phyloP scores from a whole-genome alignment of 2,797 vertebrate species.

The Sphenodon punctatus region DNA sequence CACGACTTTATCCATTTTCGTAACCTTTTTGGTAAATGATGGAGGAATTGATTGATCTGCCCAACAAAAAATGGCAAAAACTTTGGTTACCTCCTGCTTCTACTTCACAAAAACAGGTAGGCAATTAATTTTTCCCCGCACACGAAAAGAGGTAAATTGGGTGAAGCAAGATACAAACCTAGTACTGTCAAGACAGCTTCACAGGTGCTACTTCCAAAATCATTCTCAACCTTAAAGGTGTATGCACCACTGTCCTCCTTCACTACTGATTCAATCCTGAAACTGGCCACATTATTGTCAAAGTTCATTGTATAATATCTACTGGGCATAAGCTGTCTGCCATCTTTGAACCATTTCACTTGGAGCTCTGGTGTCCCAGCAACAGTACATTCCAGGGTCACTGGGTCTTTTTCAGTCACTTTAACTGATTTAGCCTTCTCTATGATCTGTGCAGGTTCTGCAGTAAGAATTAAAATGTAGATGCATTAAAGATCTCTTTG shows the following conservation, averaged over 20 bases:
- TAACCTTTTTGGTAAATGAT: constrained; percentile 91
- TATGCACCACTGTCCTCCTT: constrained; percentile 91
- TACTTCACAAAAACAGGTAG: background rate
- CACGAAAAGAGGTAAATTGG: background rate
- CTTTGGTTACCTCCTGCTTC: constrained; percentile 36
- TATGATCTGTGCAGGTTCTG: constrained; percentile 93
- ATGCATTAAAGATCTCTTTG: constrained; percentile 21
- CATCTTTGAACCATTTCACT: constrained; percentile 93
- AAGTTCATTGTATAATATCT: constrained; percentile 93
- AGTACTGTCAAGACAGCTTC: constrained; percentile 88
- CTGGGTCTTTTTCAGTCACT: constrained; percentile 91
- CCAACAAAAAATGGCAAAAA: constrained; percentile 66
- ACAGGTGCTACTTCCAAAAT: constrained; percentile 92
- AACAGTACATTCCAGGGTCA: constrained; percentile 94
- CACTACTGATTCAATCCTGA: constrained; percentile 90
- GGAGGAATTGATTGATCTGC: constrained; percentile 95
- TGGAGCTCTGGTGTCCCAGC: constrained; percentile 92
- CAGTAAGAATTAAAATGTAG: constrained; percentile 54
- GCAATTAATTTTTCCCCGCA: background rate
- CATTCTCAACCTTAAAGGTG: constrained; percentile 91
- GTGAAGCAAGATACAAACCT: constrained; percentile 84
- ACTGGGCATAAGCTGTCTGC: constrained; percentile 90
- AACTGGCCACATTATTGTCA: constrained; percentile 90
- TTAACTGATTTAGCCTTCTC: constrained; percentile 92
- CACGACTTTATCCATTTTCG: constrained; percentile 88